Percentiles rank a stretch among this genome's conserved stretches.
phyloP scores from a whole-genome alignment of 2,888 invertebrate genomes.

The Lycophotia porphyrea region DNA sequence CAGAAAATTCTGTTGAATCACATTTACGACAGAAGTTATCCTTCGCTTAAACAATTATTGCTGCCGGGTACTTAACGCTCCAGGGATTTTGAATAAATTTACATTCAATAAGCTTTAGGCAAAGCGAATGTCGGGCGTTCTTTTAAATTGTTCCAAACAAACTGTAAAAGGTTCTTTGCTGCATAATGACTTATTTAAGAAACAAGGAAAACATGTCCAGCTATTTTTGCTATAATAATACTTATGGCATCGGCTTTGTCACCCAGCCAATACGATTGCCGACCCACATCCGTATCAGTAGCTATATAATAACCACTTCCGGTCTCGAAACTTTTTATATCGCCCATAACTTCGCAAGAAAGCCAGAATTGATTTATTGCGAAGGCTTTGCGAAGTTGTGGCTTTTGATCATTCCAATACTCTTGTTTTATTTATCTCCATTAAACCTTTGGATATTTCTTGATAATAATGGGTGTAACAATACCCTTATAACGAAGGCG shows the following conservation, averaged over 20 bases:
- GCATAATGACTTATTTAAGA: background rate
- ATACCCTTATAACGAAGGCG: no score
- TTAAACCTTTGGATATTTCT: background rate
- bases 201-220: conserved; percentile 4
- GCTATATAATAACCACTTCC: conserved; percentile 31
- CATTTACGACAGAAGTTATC: conserved; percentile 32
- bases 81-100: conserved; percentile 52
- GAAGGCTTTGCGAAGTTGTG: conserved; percentile 2
- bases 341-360: conserved; percentile 11
- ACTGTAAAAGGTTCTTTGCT: background rate
- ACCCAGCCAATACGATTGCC: conserved; percentile 19
- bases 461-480: no score
- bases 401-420: background rate
- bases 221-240: conserved; percentile 5
- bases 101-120: conserved; percentile 38
- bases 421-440: background rate
- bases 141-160: conserved; percentile 14
- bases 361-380: conserved; percentile 49
- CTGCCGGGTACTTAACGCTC: conserved; percentile 25
- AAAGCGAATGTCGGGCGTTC: conserved; percentile 7
- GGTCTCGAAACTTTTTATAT: conserved; percentile 39
- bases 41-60: conserved; percentile 35
- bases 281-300: conserved; percentile 14
- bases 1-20: conserved; percentile 36
- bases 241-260: conserved; percentile 24